Conservation (phyloP, 2,888 invertebrate species). For the Saturnia japonica region DNA sequence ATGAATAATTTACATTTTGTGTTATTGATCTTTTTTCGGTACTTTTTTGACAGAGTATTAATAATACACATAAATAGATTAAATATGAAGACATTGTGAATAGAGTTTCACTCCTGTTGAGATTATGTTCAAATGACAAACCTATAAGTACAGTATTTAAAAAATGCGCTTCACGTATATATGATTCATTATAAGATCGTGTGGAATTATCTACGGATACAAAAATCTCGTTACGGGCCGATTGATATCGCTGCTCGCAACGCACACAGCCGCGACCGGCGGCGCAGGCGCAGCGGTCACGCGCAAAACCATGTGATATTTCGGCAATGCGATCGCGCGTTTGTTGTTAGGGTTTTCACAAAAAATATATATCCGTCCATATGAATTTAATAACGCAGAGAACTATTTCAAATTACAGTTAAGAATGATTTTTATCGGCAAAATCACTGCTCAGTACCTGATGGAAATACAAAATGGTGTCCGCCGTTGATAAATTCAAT, state of each 20-base stretch:
- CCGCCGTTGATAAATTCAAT: too few relatives aligned
- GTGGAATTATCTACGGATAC: slow-evolving; percentile 20
- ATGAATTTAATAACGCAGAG: not conserved
- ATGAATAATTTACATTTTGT: too few relatives aligned
- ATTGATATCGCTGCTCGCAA: slow-evolving; percentile 20
- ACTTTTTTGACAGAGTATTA: too few relatives aligned
- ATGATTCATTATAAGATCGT: slow-evolving; percentile 17
- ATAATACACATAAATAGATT: too few relatives aligned
- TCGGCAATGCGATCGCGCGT: slow-evolving; percentile 25
- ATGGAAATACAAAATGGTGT: too few relatives aligned
- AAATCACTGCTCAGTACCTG: too few relatives aligned
- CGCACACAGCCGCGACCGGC: slow-evolving; percentile 14
- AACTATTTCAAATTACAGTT: too few relatives aligned
- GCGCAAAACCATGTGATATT: slow-evolving; percentile 27
- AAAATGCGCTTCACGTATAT: not conserved
- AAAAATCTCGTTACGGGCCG: slow-evolving; percentile 22
- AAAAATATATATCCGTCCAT: not conserved
- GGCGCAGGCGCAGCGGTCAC: slow-evolving; percentile 27
- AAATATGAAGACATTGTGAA: too few relatives aligned
- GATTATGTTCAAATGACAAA: too few relatives aligned
- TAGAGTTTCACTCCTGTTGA: too few relatives aligned
- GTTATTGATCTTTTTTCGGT: too few relatives aligned
- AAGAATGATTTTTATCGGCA: too few relatives aligned
- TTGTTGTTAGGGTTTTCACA: slow-evolving; percentile 21
- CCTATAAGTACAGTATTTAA: not conserved